phyloP scores from a whole-genome alignment of 2,888 invertebrate species.

The Cephus runcator region DNA sequence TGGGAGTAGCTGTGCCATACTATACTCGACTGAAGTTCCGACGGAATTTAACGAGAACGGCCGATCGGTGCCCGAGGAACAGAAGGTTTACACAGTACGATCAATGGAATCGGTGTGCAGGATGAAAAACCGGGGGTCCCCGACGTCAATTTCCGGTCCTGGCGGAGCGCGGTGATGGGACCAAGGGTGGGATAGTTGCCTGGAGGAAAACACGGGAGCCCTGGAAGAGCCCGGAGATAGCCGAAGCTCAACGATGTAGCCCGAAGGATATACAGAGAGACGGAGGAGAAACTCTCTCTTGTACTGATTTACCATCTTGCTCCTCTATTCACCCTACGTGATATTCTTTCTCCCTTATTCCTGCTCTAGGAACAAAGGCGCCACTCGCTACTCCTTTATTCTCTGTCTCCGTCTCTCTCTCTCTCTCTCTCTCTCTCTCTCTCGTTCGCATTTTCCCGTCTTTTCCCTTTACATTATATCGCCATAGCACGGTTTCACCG shows the following conservation, averaged over 20 bases:
- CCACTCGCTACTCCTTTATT: background rate
- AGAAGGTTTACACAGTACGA: background rate
- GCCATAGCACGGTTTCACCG: slow-evolving; percentile 10
- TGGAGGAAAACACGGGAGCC: background rate
- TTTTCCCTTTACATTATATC: slow-evolving; percentile 13
- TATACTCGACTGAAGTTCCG: background rate
- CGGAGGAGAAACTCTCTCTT: background rate
- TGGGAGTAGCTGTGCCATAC: background rate
- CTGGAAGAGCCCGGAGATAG: background rate
- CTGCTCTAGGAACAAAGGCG: slow-evolving; percentile 26
- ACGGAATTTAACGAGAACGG: background rate
- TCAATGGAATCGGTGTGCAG: background rate
- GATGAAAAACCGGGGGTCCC: slow-evolving; percentile 23
- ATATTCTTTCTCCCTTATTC: slow-evolving; percentile 16
- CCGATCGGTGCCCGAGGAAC: background rate
- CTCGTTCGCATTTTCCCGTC: slow-evolving; percentile 2
- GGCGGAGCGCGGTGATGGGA: slow-evolving; percentile 40
- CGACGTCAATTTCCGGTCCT: slow-evolving; percentile 35
- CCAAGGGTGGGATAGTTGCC: slow-evolving; percentile 27
- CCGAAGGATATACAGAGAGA: slow-evolving; percentile 11
- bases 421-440: background rate
- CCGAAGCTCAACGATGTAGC: slow-evolving; percentile 29
- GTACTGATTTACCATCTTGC: background rate
- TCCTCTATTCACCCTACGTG: slow-evolving; percentile 17
- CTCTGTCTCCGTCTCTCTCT: background rate